Conservation (phyloP, 2,797 vertebrate genomes). For the Moxostoma hubbsi region DNA sequence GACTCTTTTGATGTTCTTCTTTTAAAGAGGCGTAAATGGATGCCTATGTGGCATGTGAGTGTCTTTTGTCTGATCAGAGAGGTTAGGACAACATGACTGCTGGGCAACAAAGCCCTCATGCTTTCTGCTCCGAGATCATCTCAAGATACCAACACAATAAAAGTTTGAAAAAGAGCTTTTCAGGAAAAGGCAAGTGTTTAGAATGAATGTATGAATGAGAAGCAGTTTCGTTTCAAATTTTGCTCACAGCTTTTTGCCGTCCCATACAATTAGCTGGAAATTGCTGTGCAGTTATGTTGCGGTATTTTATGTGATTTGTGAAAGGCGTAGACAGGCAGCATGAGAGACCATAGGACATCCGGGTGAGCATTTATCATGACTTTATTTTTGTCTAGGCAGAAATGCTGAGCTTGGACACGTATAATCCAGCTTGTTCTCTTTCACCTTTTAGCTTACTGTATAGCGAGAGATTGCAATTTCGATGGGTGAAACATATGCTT, state of each 20-base stretch:
- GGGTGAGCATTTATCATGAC: constrained; percentile 23
- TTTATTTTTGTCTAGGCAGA: constrained; percentile 41
- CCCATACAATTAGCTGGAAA: not conserved
- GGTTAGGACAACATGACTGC: constrained; percentile 55
- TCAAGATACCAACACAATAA: constrained; percentile 39
- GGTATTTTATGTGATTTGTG: not conserved
- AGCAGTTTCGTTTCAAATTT: not conserved
- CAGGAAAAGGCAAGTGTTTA: constrained; percentile 27
- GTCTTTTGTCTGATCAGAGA: constrained; percentile 60
- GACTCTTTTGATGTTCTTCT: constrained; percentile 54
- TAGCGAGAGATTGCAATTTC: not conserved
- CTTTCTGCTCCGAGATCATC: constrained; percentile 32
- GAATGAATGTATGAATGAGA: constrained; percentile 1
- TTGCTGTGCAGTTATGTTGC: constrained; percentile 4
- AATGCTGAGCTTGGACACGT: constrained; percentile 21
- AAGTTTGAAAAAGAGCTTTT: constrained; percentile 4
- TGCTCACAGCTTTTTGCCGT: not conserved
- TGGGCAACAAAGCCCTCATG: constrained; percentile 47
- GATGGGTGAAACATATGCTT: constrained; percentile 9
- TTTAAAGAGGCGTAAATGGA: constrained; percentile 54
- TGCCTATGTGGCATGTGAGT: constrained; percentile 53
- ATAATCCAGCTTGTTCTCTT: constrained; percentile 13
- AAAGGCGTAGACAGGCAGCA: not conserved
- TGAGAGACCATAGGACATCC: constrained; percentile 10
- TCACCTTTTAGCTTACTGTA: not conserved